Evolutionary conservation across 2,888 invertebrate genomes (phyloP), one percentile per base, ranked within the genome.

Genomic region (Drosophila dives): DNA sequence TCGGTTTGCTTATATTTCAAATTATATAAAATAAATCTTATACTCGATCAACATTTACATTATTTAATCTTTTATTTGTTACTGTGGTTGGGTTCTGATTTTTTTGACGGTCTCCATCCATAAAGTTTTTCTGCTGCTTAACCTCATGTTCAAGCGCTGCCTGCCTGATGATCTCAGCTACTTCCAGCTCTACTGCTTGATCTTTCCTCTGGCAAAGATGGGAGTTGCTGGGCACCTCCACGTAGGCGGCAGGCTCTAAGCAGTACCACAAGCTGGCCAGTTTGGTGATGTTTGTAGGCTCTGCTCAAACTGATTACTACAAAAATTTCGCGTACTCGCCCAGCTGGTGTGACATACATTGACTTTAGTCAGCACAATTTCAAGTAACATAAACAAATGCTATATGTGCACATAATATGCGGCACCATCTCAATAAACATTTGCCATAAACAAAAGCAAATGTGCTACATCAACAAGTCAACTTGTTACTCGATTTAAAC

Each of bases 141-240:
- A 20, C 10, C 55, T 86, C 83, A 40, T 88, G 72, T 42, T 86
- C 86, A 26, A 53, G 4, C 0, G 75, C 85, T 15, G 83, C 89
- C 61, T 79, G 67, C 4, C 40, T 50, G 48, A 86, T 81, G n/a
- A 88, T 81, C 38, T 77, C 69, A 34, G 64, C 60, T 12, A 81
- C 40, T 42, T 63, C 55, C 4, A 29, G 32, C 6, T 61, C 75
- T n/a, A 50, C 51, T 17, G 33, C 10, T 15, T 53, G 60, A 4
- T 33, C 45, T 11, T 58, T 66, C 32, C 42, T n/a, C 15, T 60
- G 60, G 15, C 45, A 7, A 0, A 40, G 26, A 48, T 29, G 38
- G 15, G 38, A 60, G 42, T 38, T 70, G 51, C 51, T 66, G 23
- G 58, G 26, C 32, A 85, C 50, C 66, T 87, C 86, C 64, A 74